A percentile compares a stretch with the other conserved stretches of the same genome.
Evolutionary conservation across 2,888 invertebrate species (phyloP).

Genomic region (Mechanitis messenoides): DNA sequence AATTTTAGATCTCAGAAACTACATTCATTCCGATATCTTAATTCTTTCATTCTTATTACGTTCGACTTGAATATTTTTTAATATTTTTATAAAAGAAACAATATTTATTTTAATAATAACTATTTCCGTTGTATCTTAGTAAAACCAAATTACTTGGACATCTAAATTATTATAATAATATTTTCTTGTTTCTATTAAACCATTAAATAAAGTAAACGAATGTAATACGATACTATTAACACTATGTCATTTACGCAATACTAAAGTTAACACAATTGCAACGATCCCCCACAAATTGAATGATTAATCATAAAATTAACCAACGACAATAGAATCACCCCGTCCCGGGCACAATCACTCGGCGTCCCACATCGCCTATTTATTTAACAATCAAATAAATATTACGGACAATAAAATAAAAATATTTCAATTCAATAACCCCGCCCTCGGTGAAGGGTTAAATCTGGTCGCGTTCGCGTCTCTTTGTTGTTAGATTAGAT

Average conservation of each 20-base stretch:
- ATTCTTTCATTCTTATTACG: too few species aligned
- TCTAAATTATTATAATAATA: background rate
- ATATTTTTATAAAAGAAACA: too few species aligned
- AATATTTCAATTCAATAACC: conserved; percentile 75
- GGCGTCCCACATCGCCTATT: conserved; percentile 72
- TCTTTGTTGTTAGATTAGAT: conserved; percentile 67
- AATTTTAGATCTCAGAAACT: background rate
- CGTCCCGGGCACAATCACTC: conserved; percentile 65
- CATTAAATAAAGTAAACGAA: background rate
- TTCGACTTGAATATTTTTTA: too few species aligned
- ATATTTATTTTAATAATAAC: too few species aligned
- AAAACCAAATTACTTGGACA: background rate
- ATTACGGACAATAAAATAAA: conserved; percentile 74
- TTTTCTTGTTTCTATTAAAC: conserved; percentile 2
- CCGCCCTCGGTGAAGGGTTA: conserved; percentile 68
- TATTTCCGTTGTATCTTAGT: too few species aligned
- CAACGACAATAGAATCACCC: conserved; percentile 66
- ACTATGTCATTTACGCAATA: conserved; percentile 39
- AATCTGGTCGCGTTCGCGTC: conserved; percentile 50
- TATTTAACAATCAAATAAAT: conserved; percentile 77
- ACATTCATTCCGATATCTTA: too few species aligned
- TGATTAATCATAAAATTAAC: conserved; percentile 78
- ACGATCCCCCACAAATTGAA: conserved; percentile 55
- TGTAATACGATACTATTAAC: conserved; percentile 17
- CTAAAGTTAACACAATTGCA: conserved; percentile 57